Conservation (phyloP, 2,888 invertebrate genomes). For the Anoplius nigerrimus region DNA sequence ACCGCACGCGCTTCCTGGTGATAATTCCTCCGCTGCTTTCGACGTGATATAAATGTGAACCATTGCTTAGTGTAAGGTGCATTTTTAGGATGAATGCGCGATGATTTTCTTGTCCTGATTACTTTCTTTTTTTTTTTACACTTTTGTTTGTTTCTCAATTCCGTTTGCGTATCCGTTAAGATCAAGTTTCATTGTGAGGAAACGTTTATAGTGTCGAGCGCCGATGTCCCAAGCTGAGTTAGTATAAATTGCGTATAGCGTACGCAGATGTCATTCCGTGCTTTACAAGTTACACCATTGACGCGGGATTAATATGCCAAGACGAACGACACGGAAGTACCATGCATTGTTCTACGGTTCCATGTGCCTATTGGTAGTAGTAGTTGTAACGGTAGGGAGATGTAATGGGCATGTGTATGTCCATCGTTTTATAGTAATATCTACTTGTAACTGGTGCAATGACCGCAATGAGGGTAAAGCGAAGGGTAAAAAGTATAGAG, state of each 20-base stretch:
- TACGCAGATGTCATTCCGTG: background rate
- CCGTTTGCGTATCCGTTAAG: background rate
- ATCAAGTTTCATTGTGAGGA: background rate
- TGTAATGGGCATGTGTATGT: constrained; percentile 18
- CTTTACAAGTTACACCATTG: constrained; percentile 22
- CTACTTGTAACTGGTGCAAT: constrained; percentile 36
- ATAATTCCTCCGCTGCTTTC: background rate
- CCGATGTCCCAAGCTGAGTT: background rate
- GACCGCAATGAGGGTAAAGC: constrained; percentile 18
- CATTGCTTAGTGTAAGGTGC: too few relatives aligned
- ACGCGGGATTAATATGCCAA: constrained; percentile 8
- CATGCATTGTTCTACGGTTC: constrained; percentile 15
- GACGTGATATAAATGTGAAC: too few relatives aligned
- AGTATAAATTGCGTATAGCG: too few relatives aligned
- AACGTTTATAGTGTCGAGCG: background rate
- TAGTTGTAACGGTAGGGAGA: constrained; percentile 1
- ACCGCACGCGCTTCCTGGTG: background rate
- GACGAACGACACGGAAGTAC: constrained; percentile 2
- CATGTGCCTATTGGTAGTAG: constrained; percentile 7
- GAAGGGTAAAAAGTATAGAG: constrained; percentile 7
- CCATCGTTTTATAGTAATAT: constrained; percentile 17
- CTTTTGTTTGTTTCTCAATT: background rate
- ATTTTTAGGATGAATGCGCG: too few relatives aligned
- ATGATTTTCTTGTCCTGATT: background rate
- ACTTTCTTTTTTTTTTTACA: background rate